A percentile compares a stretch with the other conserved stretches of the same genome.
These are phyloP conservation scores for Tympanoctomys barrerae DNA, from an alignment of 2,797 vertebrate species.

Conservation along the genomic window DNA sequence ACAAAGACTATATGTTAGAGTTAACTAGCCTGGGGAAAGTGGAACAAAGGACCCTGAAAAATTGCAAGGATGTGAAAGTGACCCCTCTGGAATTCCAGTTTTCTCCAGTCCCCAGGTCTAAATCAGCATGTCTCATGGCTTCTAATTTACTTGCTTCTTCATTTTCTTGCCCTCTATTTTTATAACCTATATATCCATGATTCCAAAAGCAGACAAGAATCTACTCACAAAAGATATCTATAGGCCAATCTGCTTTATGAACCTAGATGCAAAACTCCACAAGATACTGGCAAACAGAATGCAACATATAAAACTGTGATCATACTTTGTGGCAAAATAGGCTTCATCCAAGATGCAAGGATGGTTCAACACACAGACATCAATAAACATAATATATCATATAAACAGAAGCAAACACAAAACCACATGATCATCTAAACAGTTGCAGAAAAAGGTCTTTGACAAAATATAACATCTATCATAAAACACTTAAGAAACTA, in stretches of 20 bases:
- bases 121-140: background rate
- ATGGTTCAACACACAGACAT: background rate
- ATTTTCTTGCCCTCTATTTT: background rate
- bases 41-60: background rate
- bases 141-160: background rate
- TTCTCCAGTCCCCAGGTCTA: background rate
- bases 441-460: background rate
- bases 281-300: background rate
- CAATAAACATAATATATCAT: background rate
- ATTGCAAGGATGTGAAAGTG: background rate
- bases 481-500: background rate
- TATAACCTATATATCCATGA: background rate
- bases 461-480: background rate
- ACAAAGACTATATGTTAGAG: background rate
- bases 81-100: background rate
- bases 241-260: background rate
- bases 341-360: background rate
- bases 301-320: background rate
- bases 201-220: background rate
- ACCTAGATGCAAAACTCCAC: background rate
- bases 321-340: background rate
- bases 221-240: background rate
- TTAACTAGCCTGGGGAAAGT: background rate
- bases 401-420: background rate
- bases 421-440: background rate